A percentile compares a stretch with the other conserved stretches of the same genome.
These are phyloP conservation scores for Drosophila rhopaloa DNA, from an alignment of 1,140 invertebrate species.

Conservation along the genomic window DNA sequence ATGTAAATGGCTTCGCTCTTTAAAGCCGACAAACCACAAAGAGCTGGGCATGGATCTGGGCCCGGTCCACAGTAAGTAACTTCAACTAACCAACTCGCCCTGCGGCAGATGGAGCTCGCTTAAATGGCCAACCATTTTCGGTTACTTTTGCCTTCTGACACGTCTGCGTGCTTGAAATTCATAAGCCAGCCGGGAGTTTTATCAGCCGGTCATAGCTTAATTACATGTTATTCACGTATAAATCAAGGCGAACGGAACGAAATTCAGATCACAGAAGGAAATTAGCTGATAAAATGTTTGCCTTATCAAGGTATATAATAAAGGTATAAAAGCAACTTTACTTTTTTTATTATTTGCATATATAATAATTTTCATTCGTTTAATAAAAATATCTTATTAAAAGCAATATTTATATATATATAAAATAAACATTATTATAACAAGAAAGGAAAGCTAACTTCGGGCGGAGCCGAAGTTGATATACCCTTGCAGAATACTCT, in stretches of 20 bases:
- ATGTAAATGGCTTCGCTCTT: slow-evolving; percentile 43
- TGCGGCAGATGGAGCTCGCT: slow-evolving; percentile 11
- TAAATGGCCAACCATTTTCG: slow-evolving; percentile 16
- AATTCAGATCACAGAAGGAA: slow-evolving; percentile 17
- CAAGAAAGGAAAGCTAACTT: no score
- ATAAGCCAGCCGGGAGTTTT: slow-evolving; percentile 33
- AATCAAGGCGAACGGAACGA: slow-evolving; percentile 26
- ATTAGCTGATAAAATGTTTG: slow-evolving; percentile 17
- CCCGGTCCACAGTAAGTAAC: slow-evolving; percentile 35
- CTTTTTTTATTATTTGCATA: background rate
- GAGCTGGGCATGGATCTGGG: slow-evolving; percentile 28
- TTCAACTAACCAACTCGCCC: slow-evolving; percentile 16
- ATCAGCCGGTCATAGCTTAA: slow-evolving; percentile 44
- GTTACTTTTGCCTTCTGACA: slow-evolving; percentile 12
- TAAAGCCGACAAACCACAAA: slow-evolving; percentile 65
- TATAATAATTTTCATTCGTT: background rate
- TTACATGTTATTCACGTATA: slow-evolving; percentile 41
- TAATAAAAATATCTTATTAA: background rate
- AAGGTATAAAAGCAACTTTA: background rate
- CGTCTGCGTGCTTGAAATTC: slow-evolving; percentile 49
- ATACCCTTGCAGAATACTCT: no score
- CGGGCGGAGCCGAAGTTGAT: no score
- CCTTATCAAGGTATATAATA: background rate
- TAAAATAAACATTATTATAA: no score
- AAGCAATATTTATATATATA: background rate